phyloP scores from a whole-genome alignment of 35 echinoderm and acorn worm genomes.

The Hemicentrotus pulcherrimus region DNA sequence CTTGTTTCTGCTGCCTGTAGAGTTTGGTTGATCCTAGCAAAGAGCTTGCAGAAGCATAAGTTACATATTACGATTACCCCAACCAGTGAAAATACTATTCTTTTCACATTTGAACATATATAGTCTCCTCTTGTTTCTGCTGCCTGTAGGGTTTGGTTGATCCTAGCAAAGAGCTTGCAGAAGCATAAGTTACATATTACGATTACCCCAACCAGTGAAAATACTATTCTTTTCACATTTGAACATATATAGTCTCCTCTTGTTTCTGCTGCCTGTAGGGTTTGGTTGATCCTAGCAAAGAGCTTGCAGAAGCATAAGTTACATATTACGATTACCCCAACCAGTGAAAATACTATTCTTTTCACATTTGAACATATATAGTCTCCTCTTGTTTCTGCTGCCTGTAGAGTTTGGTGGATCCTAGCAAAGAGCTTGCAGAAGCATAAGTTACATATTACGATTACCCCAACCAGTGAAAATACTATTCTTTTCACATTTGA shows the following conservation, averaged over 20 bases:
- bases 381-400: not conserved
- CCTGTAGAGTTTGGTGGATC: conserved; percentile 85
- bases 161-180: conserved; percentile 86
- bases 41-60: no score
- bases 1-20: conserved; percentile 36
- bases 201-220: no score
- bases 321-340: no score
- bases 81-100: no score
- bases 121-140: no score
- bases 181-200: no score
- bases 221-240: not conserved
- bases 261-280: conserved; percentile 55
- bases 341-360: not conserved
- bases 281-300: conserved; percentile 89
- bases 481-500: not conserved
- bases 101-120: no score
- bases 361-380: not conserved
- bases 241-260: no score
- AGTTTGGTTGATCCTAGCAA: conserved; percentile 91
- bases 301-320: conserved; percentile 36
- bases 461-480: no score
- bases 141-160: conserved; percentile 83
- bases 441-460: no score
- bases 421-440: conserved; percentile 77
- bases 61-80: no score